Base-by-base conservation (phyloP, 2,797 vertebrate species). In the Sparus aurata region DNA sequence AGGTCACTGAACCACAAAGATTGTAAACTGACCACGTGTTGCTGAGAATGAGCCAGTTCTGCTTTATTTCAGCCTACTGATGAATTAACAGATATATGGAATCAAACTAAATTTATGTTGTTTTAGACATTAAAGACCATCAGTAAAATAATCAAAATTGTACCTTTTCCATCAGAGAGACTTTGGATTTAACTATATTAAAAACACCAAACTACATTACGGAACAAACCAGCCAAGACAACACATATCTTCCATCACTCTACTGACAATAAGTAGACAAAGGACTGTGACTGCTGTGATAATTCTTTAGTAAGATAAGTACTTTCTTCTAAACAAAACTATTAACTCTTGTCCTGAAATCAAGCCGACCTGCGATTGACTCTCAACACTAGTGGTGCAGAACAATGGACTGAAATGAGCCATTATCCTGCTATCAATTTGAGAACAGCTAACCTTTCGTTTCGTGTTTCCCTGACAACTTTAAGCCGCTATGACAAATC, bases 341-440 rank as follows among this genome's bases (percentile, higher is more conserved):
- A 8, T 60, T 47, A 68, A 59, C 49, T 4, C n/a, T 43, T 38
- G 34, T 54, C 49, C 55, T 60, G 12, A 69, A 76, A 69, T 59
- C 34, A 23, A 57, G 15, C 38, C 38, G 23, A 47, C 34, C 53
- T 52, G 38, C 58, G 9, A 68, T 12, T 64, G 34, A 64, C 54
- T 60, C 17, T 62, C 5, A 55, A 45, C 27, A 50, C 41, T 34
- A 47, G n/a, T 27, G 45, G 22, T 25, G 17, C 59, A 17, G 41
- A 74, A 73, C 54, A 84, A 57, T 73, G 61, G 23, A 59, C 41
- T 73, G 34, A 59, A 50, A 63, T 76, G 43, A 65, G 43, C 83
- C 55, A 73, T 66, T 69, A 74, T 79, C 60, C 69, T 69, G 66
- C 12, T 7, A 25, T 45, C 71, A 61, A 77, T 50, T 38, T 73